Evolutionary conservation across 2,113 vertebrate species (phyloP), one percentile per base, ranked within the genome.

Genomic region (Cyanoderma ruficeps): DNA sequence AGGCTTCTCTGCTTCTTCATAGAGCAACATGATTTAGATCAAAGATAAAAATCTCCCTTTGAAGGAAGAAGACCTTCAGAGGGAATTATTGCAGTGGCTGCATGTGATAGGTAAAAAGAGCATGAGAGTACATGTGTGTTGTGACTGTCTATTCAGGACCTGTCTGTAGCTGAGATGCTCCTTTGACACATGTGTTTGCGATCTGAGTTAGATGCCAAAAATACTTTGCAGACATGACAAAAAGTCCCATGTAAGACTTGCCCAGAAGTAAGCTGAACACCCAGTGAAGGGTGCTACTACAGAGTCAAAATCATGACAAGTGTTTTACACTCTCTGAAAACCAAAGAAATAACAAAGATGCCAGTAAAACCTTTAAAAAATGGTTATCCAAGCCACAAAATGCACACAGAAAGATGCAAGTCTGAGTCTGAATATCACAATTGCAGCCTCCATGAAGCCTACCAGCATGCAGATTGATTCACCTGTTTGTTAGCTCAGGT

Each of bases 51-150:
- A 31, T 42, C 27, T 92, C 17, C 18, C 44, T 82, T 39, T 30
- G 41, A 46, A 83, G 44, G 44, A 19, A 75, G 15, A 14, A 47
- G 33, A 52, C 12, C 22, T 74, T 17, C 24, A 33, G 22, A 19
- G 71, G 10, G 35, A 71, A 37, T 80, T 39, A 37, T 8, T 86
- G 30, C 9, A 24, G 25, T 23, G 12, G 20, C 27, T 41, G 15
- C 7, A 18, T 15, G 19, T 8, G 35, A 28, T 0, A 15, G 33
- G 10, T 4, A 67, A 61, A 42, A 85, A 27, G 37, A 71, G 33
- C 12, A 13, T 0, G 2, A 22, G 33, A 24, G 7, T 9, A 56
- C 0, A 0, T 13, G 13, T 17, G n/a, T 12, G 19, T 33, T 35
- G 6, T 63, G 6, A 49, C 24, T 30, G 11, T 5, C 8, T 52